Evolutionary conservation across 2,113 vertebrate species (phyloP).

Genomic region (Channa maculata): DNA sequence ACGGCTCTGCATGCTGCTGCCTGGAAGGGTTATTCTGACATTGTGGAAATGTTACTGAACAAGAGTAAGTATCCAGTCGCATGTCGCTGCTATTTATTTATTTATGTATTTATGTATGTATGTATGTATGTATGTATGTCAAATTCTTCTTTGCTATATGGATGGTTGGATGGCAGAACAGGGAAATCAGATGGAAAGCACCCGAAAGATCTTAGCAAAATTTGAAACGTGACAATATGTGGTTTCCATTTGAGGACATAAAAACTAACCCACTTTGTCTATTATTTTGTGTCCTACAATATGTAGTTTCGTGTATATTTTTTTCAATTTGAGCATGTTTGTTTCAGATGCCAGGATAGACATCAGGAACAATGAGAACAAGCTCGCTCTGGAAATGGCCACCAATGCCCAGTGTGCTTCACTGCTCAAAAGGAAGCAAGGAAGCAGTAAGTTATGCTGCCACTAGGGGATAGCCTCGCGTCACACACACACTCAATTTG

Average conservation of each 20-base stretch:
- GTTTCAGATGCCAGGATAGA: conserved; percentile 90
- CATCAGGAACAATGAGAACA: conserved; percentile 96
- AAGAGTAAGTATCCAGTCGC: conserved; percentile 84
- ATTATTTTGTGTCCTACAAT: background rate
- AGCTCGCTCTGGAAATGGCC: conserved; percentile 95
- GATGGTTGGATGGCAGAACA: background rate
- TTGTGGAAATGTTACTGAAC: conserved; percentile 93
- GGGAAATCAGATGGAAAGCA: background rate
- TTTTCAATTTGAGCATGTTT: background rate
- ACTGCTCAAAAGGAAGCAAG: conserved; percentile 91
- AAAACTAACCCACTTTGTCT: background rate
- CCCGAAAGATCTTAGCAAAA: background rate
- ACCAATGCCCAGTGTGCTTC: conserved; percentile 94
- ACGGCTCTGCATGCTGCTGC: conserved; percentile 94
- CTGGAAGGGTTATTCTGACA: conserved; percentile 98
- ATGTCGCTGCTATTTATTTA: too few species aligned
- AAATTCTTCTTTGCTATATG: background rate
- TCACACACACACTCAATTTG: background rate
- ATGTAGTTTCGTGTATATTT: background rate
- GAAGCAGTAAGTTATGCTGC: conserved; percentile 75
- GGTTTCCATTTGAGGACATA: background rate
- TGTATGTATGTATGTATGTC: too few species aligned
- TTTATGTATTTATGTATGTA: too few species aligned
- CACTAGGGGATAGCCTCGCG: conserved; percentile 22
- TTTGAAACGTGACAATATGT: background rate